phyloP scores from a whole-genome alignment of 2,113 vertebrate species.

The Panthera tigris region DNA sequence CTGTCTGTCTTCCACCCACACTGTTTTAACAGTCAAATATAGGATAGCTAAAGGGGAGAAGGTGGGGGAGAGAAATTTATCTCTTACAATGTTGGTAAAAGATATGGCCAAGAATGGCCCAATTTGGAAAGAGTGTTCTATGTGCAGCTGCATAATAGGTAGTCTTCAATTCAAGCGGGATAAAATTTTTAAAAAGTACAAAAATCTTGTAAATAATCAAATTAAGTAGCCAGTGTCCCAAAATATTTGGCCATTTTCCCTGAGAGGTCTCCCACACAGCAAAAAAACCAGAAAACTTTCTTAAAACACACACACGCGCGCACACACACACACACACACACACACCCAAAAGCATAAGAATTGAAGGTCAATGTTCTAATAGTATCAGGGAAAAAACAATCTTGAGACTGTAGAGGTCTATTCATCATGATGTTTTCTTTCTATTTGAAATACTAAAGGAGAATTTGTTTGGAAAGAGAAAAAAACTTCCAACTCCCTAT shows the following conservation, averaged over 20 bases:
- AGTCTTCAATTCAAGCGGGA: background rate
- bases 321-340: no score
- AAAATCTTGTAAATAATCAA: background rate
- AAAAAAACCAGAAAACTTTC: background rate
- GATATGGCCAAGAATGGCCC: background rate
- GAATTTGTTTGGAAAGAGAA: background rate
- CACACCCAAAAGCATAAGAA: background rate
- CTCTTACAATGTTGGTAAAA: background rate
- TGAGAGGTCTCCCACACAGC: background rate
- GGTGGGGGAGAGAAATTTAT: background rate
- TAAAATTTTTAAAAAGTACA: background rate
- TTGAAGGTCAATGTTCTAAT: background rate
- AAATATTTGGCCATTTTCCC: background rate
- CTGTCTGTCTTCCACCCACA: background rate
- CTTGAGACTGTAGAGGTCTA: background rate
- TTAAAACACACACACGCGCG: background rate
- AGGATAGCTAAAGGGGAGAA: background rate
- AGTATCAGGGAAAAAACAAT: background rate
- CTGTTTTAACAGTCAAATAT: constrained; percentile 10
- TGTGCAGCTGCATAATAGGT: background rate
- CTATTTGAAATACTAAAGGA: background rate
- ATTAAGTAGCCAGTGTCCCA: background rate
- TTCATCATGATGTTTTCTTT: background rate
- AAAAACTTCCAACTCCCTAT: background rate
- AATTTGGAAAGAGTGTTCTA: background rate